These are phyloP conservation scores for Andrena haemorrhoa DNA, from an alignment of 2,888 invertebrate species.

Conservation along the genomic window DNA sequence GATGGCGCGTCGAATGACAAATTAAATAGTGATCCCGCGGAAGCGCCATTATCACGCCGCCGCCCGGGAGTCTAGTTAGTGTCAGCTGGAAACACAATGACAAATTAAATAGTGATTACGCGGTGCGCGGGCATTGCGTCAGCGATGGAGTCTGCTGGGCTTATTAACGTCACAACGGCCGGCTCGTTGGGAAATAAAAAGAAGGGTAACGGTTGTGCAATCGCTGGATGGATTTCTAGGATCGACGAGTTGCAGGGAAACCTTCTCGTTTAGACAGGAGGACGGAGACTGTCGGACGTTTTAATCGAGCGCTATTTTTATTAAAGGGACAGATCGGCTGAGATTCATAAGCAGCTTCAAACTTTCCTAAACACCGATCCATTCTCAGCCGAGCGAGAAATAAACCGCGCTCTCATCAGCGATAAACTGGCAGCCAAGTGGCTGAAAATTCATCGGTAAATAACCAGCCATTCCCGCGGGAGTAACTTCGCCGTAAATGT, in stretches of 20 bases:
- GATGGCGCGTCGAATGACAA: constrained; percentile 20
- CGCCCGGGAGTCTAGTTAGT: constrained; percentile 40
- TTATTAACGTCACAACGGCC: constrained; percentile 19
- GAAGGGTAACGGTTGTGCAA: background rate
- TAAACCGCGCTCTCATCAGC: background rate
- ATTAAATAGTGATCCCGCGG: constrained; percentile 36
- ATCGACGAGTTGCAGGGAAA: too few species aligned
- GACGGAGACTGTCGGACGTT: too few species aligned
- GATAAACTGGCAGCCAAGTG: constrained; percentile 4
- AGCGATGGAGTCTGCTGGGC: background rate
- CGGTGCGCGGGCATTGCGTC: constrained; percentile 15
- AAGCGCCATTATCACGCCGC: constrained; percentile 18
- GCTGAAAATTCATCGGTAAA: background rate
- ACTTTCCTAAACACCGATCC: background rate
- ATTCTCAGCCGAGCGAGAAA: background rate
- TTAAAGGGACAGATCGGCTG: too few species aligned
- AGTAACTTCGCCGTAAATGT: background rate
- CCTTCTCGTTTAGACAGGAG: too few species aligned
- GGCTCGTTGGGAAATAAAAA: background rate
- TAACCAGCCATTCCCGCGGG: background rate
- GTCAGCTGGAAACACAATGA: constrained; percentile 50
- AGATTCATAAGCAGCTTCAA: background rate
- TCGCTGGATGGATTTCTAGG: background rate
- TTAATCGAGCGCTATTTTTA: too few species aligned
- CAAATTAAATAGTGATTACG: constrained; percentile 53